Percentiles rank a stretch among this genome's conserved stretches.
These are phyloP conservation scores for Uropsilus gracilis DNA, from an alignment of 2,113 vertebrate genomes.

Conservation along the genomic window DNA sequence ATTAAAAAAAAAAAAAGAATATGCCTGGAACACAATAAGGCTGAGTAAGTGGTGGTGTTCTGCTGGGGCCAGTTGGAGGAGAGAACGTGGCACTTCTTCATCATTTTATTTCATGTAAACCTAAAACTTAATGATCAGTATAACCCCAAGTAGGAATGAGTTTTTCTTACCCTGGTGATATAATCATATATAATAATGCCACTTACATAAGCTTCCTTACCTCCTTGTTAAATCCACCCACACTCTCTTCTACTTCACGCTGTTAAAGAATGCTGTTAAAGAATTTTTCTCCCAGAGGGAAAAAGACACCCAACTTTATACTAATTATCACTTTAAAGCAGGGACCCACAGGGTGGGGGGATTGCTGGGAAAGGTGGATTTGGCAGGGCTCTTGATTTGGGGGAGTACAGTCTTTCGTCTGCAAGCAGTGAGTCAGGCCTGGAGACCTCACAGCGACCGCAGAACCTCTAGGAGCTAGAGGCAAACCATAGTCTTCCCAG, in stretches of 20 bases:
- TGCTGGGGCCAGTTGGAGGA: not conserved
- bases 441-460: not conserved
- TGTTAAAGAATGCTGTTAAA: constrained; percentile 38
- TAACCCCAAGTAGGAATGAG: constrained; percentile 42
- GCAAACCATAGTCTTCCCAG: fast-evolving
- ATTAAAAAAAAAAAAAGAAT: too few relatives aligned
- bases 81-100: not conserved
- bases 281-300: constrained; percentile 56
- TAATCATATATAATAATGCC: constrained; percentile 67
- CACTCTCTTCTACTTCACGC: constrained; percentile 29
- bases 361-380: not conserved
- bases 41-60: not conserved
- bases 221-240: constrained; percentile 69
- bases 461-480: not conserved
- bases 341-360: not conserved
- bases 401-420: not conserved
- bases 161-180: constrained; percentile 44
- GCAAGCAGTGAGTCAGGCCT: not conserved
- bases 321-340: constrained; percentile 54
- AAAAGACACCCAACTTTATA: constrained; percentile 54
- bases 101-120: constrained; percentile 42
- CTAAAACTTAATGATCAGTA: constrained; percentile 37
- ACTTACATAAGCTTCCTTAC: constrained; percentile 63
- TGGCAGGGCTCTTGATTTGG: not conserved
- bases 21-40: not conserved